Evolutionary conservation across 2,113 vertebrate species (phyloP).

Genomic region (Phaethon lepturus): DNA sequence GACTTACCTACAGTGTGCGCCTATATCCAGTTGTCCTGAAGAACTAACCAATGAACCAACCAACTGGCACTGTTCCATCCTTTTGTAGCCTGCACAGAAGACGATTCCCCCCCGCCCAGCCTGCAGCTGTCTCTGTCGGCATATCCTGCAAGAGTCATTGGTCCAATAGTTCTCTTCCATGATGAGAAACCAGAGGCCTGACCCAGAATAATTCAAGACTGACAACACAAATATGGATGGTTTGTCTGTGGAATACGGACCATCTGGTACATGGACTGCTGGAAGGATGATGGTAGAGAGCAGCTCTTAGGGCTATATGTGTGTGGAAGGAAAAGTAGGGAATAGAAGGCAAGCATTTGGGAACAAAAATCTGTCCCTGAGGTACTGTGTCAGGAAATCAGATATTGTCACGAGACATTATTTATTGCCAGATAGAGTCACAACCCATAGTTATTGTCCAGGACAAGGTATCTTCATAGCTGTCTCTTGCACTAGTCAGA

Average conservation of each 20-base stretch:
- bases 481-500: neutral
- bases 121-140: neutral
- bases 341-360: neutral
- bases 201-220: neutral
- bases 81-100: neutral
- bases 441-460: neutral
- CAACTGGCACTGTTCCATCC: neutral
- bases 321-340: neutral
- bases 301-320: neutral
- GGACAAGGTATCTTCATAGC: neutral
- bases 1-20: neutral
- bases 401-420: neutral
- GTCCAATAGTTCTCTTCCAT: neutral
- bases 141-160: neutral
- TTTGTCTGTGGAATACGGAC: neutral
- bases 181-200: neutral
- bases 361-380: neutral
- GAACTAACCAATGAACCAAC: neutral
- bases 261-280: accelerated
- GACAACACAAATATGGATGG: neutral
- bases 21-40: neutral
- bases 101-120: too few species aligned
- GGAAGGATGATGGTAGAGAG: neutral
- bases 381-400: neutral
- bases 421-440: neutral